Base-by-base conservation (phyloP, 2,797 vertebrate species). In the Allobates femoralis region DNA sequence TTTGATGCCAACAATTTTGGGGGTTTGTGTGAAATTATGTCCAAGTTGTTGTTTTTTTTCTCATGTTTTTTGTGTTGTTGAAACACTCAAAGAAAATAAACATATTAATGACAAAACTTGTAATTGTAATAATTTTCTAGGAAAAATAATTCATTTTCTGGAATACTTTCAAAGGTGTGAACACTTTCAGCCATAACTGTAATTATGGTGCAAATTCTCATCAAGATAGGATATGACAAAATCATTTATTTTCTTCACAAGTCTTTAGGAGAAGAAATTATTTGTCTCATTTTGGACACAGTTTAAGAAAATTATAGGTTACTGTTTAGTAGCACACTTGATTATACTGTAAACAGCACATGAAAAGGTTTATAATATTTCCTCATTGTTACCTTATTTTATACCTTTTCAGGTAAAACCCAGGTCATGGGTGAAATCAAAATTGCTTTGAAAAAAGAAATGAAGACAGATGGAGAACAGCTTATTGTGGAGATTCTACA, bases 351-450 rank as follows among this genome's bases (percentile, higher is more conserved):
- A 21, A 81, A n/a, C n/a, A 53, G 2, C 30, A 67, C 0, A 69
- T 10, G 7, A 26, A 28, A 55, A 8, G 1, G 15, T 41, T 23
- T 16, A 50, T n/a, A n/a, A 46, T 1, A 53, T 41, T 19, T n/a
- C 4, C 60, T 41, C 66, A 51, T 66, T 30, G 23, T 74, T 60
- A 60, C 2, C 6, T 28, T 75, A 14, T 41, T 34, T 21, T 21
- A 80, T 90, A 71, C 58, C 90, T 53, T 92, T 93, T 5, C 87
- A 98, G 97, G 93, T 89, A 99, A 99, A 94, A 97, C 97, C 81
- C 97, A 99, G 88, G 95, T 99, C 83, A 98, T 99, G 95, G 98
- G 98, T 87, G 98, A 99, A 95, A 99, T 99, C 82, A 99, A 99
- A 93, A 97, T 99, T 79, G 97, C 98, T 28, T 88, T 99, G 91